Evolutionary conservation across 2,888 invertebrate species (phyloP).

Genomic region (Dioctria linearis): DNA sequence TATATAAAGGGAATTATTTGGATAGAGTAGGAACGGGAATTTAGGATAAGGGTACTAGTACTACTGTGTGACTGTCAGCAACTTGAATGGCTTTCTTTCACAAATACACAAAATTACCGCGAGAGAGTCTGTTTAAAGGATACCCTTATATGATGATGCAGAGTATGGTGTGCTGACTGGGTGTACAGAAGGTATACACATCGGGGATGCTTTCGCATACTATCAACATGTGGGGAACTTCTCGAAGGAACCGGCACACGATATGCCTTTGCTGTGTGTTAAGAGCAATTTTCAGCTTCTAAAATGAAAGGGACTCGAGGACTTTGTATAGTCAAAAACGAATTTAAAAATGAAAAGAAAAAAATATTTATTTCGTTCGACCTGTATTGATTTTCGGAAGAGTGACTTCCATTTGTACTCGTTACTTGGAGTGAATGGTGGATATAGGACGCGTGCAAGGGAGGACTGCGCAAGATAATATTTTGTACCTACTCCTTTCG

Average conservation of each 20-base stretch:
- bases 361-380: constrained; percentile 53
- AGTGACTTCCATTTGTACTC: constrained; percentile 43
- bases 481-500: constrained; percentile 42
- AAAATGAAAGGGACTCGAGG: constrained; percentile 45
- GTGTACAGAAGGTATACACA: not conserved
- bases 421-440: constrained; percentile 25
- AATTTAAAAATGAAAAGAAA: constrained; percentile 35
- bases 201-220: constrained; percentile 42
- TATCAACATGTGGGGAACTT: constrained; percentile 49
- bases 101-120: constrained; percentile 37
- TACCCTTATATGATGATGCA: not conserved
- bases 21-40: constrained; percentile 15
- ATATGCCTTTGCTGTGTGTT: constrained; percentile 30
- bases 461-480: constrained; percentile 51
- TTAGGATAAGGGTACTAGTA: constrained; percentile 32
- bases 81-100: constrained; percentile 38
- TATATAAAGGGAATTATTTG: constrained; percentile 1
- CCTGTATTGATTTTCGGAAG: constrained; percentile 54
- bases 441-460: not conserved
- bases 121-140: constrained; percentile 36
- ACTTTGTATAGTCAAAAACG: constrained; percentile 43
- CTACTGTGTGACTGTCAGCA: constrained; percentile 8
- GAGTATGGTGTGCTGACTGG: not conserved
- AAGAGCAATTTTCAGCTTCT: constrained; percentile 23
- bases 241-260: constrained; percentile 41